Base-by-base conservation (phyloP, 2,888 invertebrate genomes). In the Mycalesis mineus region DNA sequence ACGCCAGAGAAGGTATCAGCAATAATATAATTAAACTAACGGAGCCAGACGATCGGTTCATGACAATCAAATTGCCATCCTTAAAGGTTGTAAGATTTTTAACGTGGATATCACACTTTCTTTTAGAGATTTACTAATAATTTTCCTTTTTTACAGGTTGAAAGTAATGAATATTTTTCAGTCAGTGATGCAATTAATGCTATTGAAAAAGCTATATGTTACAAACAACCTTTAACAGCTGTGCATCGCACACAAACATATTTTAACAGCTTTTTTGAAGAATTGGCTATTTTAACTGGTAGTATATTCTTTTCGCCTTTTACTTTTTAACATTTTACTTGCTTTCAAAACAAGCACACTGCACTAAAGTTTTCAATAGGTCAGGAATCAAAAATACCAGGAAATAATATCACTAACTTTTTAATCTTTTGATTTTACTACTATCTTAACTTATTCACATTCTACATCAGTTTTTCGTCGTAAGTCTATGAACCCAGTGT, bases 261-360 rank as follows among this genome's bases (percentile, higher is more conserved):
- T 22, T 9, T 13, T 7, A 11, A 11, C 15, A 40, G 33, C 15
- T 49, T 60, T 3, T 8, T 60, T 11, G 28, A 60, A 28, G 57
- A 57, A n/a, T 22, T 60, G 6, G 33, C 44, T 49, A 11, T 6
- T 37, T 29, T 57, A 14, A 44, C 49, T 44, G 60, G 60, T 39
- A 40, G 13, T 28, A 13, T 13, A 22, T 15, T 42, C 3, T 7
- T 15, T 14, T 14, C 8, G 3, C 22, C 5, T 22, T 22, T 22
- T 22, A 22, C 22, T 22, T 22, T 22, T 4, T 4, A 4, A 22
- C 22, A 22, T 22, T 22, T 22, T 22, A 22, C 5, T 5, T 22
- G n/a, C n/a, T n/a, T n/a, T n/a, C n/a, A n/a, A n/a, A n/a, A n/a
- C n/a, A n/a, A n/a, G n/a, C n/a, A n/a, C n/a, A n/a, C n/a, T n/a